A percentile compares a stretch with the other conserved stretches of the same genome.
These are phyloP conservation scores for Enteromius unitaeniatus DNA, from an alignment of 2,797 vertebrate species.

Conservation along the genomic window DNA sequence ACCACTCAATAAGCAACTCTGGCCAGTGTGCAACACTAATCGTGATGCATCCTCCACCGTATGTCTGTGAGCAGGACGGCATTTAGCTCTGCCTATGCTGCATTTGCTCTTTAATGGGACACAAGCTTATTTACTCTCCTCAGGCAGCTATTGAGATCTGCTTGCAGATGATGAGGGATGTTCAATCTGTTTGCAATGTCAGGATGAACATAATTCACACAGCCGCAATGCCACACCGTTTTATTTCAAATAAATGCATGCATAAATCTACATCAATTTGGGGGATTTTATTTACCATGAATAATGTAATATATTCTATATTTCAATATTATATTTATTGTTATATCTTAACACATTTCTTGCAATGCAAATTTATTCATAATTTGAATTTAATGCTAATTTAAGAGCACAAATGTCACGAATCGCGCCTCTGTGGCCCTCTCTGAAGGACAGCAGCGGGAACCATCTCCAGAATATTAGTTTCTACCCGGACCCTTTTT, in stretches of 20 bases:
- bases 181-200: conserved; percentile 2
- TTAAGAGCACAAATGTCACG: too few relatives aligned
- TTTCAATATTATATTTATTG: background rate
- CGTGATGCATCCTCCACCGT: conserved; percentile 43
- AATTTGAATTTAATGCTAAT: background rate
- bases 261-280: background rate
- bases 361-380: background rate
- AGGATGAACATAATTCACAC: background rate
- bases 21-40: conserved; percentile 54
- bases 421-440: too few relatives aligned
- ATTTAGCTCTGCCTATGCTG: background rate
- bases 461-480: too few relatives aligned
- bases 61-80: conserved; percentile 33
- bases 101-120: conserved; percentile 16
- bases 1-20: conserved; percentile 51
- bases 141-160: background rate
- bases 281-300: background rate
- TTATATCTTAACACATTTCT: background rate
- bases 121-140: conserved; percentile 3
- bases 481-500: too few relatives aligned
- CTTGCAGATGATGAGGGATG: background rate
- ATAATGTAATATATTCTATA: background rate
- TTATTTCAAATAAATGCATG: background rate
- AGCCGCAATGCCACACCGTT: background rate
- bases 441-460: too few relatives aligned